phyloP scores from a whole-genome alignment of 2,797 vertebrate genomes.

The Lithobates pipiens region DNA sequence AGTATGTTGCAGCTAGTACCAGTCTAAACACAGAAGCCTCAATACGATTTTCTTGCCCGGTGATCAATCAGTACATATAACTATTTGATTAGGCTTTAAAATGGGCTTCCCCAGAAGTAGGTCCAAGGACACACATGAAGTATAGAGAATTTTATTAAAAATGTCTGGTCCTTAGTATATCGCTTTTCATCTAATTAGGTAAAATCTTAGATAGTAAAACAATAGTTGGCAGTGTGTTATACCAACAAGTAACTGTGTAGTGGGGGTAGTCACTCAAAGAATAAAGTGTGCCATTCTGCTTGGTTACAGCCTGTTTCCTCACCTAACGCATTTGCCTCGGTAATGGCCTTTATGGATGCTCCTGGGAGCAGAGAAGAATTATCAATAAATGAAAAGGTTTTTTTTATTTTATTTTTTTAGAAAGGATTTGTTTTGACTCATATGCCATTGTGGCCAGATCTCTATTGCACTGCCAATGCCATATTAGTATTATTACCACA shows the following conservation, averaged over 20 bases:
- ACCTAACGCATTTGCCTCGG: conserved; percentile 44
- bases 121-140: background rate
- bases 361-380: conserved; percentile 30
- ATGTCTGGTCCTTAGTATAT: background rate
- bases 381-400: conserved; percentile 46
- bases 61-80: too few species aligned
- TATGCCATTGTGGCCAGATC: conserved; percentile 34
- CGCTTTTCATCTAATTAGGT: conserved; percentile 36
- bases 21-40: background rate
- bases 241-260: conserved; percentile 43
- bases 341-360: conserved; percentile 52
- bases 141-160: background rate
- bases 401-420: background rate
- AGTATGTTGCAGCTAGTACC: background rate
- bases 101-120: background rate
- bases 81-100: background rate
- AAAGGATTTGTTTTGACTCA: conserved; percentile 41
- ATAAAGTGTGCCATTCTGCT: conserved; percentile 47
- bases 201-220: conserved; percentile 49
- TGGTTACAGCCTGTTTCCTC: conserved; percentile 34
- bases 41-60: background rate
- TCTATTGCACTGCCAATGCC: conserved; percentile 40
- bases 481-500: conserved; percentile 37
- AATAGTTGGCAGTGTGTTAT: conserved; percentile 42
- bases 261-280: conserved; percentile 25